Conservation (phyloP, 1,140 invertebrate genomes). For the Hylyphantes graminicola region DNA sequence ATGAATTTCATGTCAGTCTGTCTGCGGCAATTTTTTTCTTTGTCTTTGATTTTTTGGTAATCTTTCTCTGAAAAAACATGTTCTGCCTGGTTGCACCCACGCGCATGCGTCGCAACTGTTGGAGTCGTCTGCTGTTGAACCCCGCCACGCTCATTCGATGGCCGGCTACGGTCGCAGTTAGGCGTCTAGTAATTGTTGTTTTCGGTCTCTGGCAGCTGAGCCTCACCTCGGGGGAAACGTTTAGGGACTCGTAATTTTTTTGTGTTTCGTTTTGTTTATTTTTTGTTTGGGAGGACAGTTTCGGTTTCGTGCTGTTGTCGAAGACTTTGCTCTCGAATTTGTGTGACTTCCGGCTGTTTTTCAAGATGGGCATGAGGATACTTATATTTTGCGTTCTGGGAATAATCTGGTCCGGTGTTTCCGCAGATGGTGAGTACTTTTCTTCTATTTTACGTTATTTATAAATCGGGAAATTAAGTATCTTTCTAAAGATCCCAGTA, state of each 20-base stretch:
- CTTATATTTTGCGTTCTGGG: neutral
- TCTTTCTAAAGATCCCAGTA: too few relatives aligned
- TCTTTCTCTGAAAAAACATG: constrained; percentile 32
- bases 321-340: constrained; percentile 2
- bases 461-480: too few relatives aligned
- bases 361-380: constrained; percentile 17
- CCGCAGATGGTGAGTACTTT: constrained; percentile 32
- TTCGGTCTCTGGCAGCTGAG: neutral
- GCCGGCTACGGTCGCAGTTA: constrained; percentile 40
- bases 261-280: constrained; percentile 17
- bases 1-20: constrained; percentile 46
- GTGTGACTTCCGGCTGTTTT: neutral
- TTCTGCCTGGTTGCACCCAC: constrained; percentile 20
- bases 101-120: constrained; percentile 14
- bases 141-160: constrained; percentile 27
- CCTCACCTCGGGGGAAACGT: neutral
- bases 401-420: constrained; percentile 7
- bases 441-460: too few relatives aligned
- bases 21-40: constrained; percentile 21
- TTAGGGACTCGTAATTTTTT: neutral
- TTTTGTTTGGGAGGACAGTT: constrained; percentile 24
- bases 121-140: constrained; percentile 1
- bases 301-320: neutral
- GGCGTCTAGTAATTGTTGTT: constrained; percentile 19
- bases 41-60: neutral